Evolutionary conservation across 37 sponge, comb jelly and placozoan species (phyloP).

Genomic region (Lycopodina hypogea): DNA sequence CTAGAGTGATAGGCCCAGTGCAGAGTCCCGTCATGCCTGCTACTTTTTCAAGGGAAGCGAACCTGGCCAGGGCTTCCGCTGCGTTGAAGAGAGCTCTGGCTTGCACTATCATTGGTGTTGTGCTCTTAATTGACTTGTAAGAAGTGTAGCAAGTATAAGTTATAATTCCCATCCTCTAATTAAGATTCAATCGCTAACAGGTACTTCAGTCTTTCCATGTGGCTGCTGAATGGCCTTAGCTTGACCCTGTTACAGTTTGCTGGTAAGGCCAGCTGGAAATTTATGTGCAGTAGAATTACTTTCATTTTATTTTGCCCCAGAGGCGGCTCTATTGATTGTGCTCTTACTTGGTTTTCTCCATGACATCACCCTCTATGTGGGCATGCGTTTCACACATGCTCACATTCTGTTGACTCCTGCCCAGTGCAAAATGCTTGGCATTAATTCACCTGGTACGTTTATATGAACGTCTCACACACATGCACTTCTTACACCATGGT

Average conservation of each 20-base stretch:
- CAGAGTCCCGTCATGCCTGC: conserved; percentile 50
- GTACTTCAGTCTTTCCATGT: background rate
- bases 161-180: background rate
- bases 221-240: background rate
- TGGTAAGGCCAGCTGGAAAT: background rate
- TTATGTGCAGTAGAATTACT: background rate
- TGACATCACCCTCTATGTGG: conserved; percentile 19
- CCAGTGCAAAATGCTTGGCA: conserved; percentile 33
- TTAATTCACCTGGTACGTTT: background rate
- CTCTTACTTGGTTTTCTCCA: conserved; percentile 27
- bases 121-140: conserved; percentile 33
- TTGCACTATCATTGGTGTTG: conserved; percentile 1
- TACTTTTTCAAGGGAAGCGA: conserved; percentile 14
- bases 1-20: conserved; percentile 31
- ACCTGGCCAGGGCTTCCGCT: conserved; percentile 10
- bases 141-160: background rate
- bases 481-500: too few relatives aligned
- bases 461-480: background rate
- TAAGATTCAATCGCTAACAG: background rate
- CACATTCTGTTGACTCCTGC: conserved; percentile 16
- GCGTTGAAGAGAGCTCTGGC: conserved; percentile 18
- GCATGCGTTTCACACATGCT: background rate
- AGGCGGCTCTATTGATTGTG: conserved; percentile 9
- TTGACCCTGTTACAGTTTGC: background rate
- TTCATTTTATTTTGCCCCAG: conserved; percentile 4